Base-by-base conservation (phyloP, 2,797 vertebrate species). In the Fistularia tabacaria region DNA sequence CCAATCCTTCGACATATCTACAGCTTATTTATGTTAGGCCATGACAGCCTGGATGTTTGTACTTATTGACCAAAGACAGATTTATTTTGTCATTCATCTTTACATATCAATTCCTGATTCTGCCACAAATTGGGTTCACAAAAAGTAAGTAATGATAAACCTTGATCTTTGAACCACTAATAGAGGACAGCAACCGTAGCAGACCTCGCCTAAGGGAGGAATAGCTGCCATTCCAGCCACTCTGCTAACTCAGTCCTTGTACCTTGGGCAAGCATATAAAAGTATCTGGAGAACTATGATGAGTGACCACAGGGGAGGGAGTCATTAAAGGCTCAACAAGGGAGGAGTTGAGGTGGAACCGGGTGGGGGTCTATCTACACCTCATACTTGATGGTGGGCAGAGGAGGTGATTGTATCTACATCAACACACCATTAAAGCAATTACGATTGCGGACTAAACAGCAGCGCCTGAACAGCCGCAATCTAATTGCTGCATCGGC, bases 351-450 rank as follows among this genome's bases (percentile, higher is more conserved):
- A 65, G 69, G 47, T 25, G 51, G 59, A 59, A 62, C 77, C 57
- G 73, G 67, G 73, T 59, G 73, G 69, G 69, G 83, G 66, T 81
- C 82, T 84, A 79, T 82, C 78, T 66, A 57, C 72, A 76, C 82
- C 76, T 88, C 62, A 75, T 90, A 88, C 87, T 89, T 88, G 84
- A 76, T 84, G 84, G 78, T 84, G 86, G 86, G 87, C 88, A 89
- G 84, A 86, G 83, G 79, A 79, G 75, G 83, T 87, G 88, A 92
- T 92, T 91, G 83, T 90, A 92, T 91, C 88, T 87, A 79, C 85
- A 88, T 90, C 85, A 90, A 90, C 89, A 90, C 89, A 86, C 86
- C 85, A 88, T 91, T 91, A 92, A 90, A 90, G 84, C 90, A 91
- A 92, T 91, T 91, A 90, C 59, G 71, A 84, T 57, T 61, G 64